A percentile compares a stretch with the other conserved stretches of the same genome.
Evolutionary conservation across 2,888 invertebrate species (phyloP).

Genomic region (Erebia palarica): DNA sequence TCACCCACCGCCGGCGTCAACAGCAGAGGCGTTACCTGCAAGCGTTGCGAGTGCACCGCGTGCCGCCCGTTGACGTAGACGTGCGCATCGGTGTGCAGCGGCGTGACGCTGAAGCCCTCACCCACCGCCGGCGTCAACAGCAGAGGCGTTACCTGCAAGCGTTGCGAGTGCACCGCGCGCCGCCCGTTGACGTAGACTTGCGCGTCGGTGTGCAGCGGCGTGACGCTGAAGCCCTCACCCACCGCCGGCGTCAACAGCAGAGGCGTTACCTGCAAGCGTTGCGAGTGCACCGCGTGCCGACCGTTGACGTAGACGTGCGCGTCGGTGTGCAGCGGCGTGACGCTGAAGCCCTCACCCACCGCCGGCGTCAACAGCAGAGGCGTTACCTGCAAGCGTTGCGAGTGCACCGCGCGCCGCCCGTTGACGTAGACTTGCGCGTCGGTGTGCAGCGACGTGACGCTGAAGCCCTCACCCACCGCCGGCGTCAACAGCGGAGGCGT

Average conservation of each 20-base stretch:
- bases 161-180: conserved; percentile 95
- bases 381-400: conserved; percentile 91
- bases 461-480: conserved; percentile 95
- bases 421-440: conserved; percentile 98
- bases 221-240: conserved; percentile 95
- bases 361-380: conserved; percentile 89
- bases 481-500: conserved; percentile 86
- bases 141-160: conserved; percentile 84
- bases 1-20: conserved; percentile 96
- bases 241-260: conserved; percentile 92
- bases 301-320: conserved; percentile 98
- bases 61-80: conserved; percentile 97
- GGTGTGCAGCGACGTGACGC: conserved; percentile 95
- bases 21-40: conserved; percentile 84
- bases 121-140: conserved; percentile 95
- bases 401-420: conserved; percentile 94
- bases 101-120: conserved; percentile 96
- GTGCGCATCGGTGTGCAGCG: conserved; percentile 95
- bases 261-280: conserved; percentile 87
- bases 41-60: conserved; percentile 94
- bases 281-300: conserved; percentile 95
- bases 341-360: conserved; percentile 95
- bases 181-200: conserved; percentile 97
- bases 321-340: conserved; percentile 96
- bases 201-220: conserved; percentile 96